Percentiles rank a stretch among this genome's conserved stretches.
phyloP scores from a whole-genome alignment of 2,113 vertebrate genomes.

The Mastomys natalensis region DNA sequence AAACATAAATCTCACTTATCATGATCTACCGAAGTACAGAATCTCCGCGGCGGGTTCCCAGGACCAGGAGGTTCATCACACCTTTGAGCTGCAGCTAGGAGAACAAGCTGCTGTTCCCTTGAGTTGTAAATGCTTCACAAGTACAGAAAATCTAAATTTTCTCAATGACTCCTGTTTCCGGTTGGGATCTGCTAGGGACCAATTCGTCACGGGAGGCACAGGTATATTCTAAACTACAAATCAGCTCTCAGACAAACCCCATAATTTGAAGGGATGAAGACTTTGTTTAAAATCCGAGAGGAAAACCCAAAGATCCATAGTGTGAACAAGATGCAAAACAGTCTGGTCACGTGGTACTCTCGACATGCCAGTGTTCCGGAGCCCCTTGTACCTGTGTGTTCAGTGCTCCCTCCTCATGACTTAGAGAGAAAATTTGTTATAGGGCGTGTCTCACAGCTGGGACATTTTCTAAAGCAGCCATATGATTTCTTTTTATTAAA shows the following conservation, averaged over 20 bases:
- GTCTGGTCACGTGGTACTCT: neutral
- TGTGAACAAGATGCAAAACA: neutral
- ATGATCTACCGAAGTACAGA: neutral
- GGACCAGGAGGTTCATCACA: neutral
- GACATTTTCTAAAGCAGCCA: neutral
- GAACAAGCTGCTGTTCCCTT: neutral
- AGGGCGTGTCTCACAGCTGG: neutral
- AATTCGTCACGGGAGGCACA: neutral
- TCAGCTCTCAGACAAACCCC: conserved; percentile 19
- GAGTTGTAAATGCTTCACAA: neutral
- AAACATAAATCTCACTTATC: neutral
- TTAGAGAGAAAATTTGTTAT: neutral
- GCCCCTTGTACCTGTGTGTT: neutral
- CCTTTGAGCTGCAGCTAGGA: neutral
- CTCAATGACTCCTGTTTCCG: neutral
- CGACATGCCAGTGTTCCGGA: neutral
- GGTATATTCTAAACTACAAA: conserved; percentile 41
- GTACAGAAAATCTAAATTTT: conserved; percentile 51
- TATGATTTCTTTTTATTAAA: neutral
- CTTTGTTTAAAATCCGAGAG: conserved; percentile 10
- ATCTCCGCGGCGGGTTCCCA: neutral
- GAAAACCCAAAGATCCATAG: neutral
- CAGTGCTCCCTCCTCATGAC: neutral
- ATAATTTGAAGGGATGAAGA: conserved; percentile 12
- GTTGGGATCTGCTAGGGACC: neutral